phyloP scores from a whole-genome alignment of 2,888 invertebrate species.

The Drosophila suboccidentalis region DNA sequence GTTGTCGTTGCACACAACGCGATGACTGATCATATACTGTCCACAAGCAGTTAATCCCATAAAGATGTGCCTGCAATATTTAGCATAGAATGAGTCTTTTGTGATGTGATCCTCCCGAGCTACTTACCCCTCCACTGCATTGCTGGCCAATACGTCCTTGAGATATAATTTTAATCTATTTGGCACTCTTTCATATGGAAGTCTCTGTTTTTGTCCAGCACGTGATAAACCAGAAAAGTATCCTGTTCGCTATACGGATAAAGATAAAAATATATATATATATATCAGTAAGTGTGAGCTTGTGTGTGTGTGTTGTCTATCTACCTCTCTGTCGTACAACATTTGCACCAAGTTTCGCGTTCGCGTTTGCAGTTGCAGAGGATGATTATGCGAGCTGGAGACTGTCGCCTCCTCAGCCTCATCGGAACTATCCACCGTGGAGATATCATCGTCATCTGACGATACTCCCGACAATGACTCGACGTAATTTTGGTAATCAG shows the following conservation, averaged over 20 bases:
- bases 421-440: constrained; percentile 79
- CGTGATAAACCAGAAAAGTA: constrained; percentile 86
- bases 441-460: constrained; percentile 78
- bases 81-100: not conserved
- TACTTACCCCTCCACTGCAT: constrained; percentile 86
- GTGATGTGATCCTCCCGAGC: too few species aligned
- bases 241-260: constrained; percentile 86
- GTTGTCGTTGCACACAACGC: constrained; percentile 87
- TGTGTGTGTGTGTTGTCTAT: constrained; percentile 6
- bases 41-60: constrained; percentile 98
- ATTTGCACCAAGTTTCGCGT: constrained; percentile 78
- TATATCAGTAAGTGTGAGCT: not conserved
- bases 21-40: constrained; percentile 96
- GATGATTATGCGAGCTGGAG: constrained; percentile 29
- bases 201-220: constrained; percentile 86
- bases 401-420: constrained; percentile 64
- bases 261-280: not conserved
- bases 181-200: constrained; percentile 87
- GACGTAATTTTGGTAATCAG: constrained; percentile 72
- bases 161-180: constrained; percentile 88
- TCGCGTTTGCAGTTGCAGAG: constrained; percentile 41
- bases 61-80: constrained; percentile 91
- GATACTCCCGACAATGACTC: constrained; percentile 77
- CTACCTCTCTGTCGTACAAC: constrained; percentile 82
- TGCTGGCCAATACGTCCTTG: constrained; percentile 88